Base-by-base conservation (phyloP, 2,888 invertebrate genomes). In the Slavum lentiscoides region DNA sequence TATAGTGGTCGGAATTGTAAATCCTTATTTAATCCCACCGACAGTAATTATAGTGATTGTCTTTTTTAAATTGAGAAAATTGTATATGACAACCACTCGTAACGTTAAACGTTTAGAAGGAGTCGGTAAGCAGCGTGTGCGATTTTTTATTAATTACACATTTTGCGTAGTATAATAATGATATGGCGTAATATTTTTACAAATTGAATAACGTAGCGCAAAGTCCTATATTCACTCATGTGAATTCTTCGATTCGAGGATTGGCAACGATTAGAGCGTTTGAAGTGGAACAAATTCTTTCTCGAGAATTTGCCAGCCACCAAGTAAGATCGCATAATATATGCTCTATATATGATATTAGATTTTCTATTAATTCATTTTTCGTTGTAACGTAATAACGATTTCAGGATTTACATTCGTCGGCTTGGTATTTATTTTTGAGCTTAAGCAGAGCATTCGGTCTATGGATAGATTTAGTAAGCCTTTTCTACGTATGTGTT, bases 151-250 rank as follows among this genome's bases (percentile, higher is more conserved):
- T 19, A 49, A 49, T 73, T 62, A 6, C 15, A 19, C 19, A 2
- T 19, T n/a, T 39, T n/a, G n/a, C 9, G 3, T 2, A 66, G 3
- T 8, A 8, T 39, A n/a, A 9, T 66, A 66, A 39, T n/a, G 8
- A n/a, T 59, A 8, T 21, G 21, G n/a, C 21, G 9, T 9, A 11
- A n/a, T 59, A 59, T 59, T n/a, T 21, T 59, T 59, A 15, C 4
- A 21, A 7, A 43, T 9, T 59, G 13, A 9, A n/a, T 8, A 30
- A 30, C 86, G 62, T 88, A 95, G 95, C 95, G 83, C 92, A 96
- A 82, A 96, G 96, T 85, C 98, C 98, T 0, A 94, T 98, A 21
- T 98, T 96, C 88, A 93, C 94, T 2, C 97, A 97, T 86, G 88
- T 98, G 85, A 94, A 92, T 85, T 94, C 96, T 39, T 92, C 95